A percentile compares a stretch with the other conserved stretches of the same genome.
These are phyloP conservation scores for Crenichthys baileyi DNA, from an alignment of 2,797 vertebrate species.

Conservation along the genomic window DNA sequence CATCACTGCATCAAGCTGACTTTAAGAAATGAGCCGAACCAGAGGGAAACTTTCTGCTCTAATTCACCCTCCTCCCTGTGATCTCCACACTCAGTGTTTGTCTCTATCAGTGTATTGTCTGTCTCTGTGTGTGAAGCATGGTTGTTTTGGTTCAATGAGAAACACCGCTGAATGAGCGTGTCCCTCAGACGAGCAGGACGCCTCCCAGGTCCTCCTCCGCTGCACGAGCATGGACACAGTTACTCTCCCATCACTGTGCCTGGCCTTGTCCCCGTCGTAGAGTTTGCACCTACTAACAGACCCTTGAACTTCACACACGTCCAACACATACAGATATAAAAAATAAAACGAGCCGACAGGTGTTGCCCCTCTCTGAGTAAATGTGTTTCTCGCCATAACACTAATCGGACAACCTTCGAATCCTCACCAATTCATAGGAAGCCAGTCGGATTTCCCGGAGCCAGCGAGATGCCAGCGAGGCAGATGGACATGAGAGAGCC, in stretches of 20 bases:
- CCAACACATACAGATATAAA: slow-evolving; percentile 39
- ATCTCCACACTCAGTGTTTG: slow-evolving; percentile 35
- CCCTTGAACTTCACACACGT: slow-evolving; percentile 66
- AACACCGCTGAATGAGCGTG: slow-evolving; percentile 58
- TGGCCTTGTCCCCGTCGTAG: slow-evolving; percentile 52
- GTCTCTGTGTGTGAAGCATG: slow-evolving; percentile 71
- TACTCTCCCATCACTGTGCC: slow-evolving; percentile 48
- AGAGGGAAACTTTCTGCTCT: slow-evolving; percentile 10
- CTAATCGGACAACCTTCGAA: slow-evolving; percentile 84
- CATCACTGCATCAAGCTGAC: slow-evolving; percentile 19
- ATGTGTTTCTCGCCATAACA: slow-evolving; percentile 71
- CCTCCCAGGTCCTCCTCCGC: slow-evolving; percentile 45
- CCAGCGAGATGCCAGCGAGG: slow-evolving; percentile 85
- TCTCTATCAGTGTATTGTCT: slow-evolving; percentile 70
- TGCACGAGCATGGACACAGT: slow-evolving; percentile 57
- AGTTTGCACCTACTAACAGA: slow-evolving; percentile 61
- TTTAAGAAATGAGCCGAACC: slow-evolving; percentile 4
- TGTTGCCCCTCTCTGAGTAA: slow-evolving; percentile 62
- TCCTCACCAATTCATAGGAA: slow-evolving; percentile 84
- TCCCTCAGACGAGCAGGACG: slow-evolving; percentile 59
- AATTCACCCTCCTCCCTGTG: slow-evolving; percentile 21
- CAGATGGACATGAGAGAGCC: slow-evolving; percentile 88
- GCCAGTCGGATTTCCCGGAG: slow-evolving; percentile 86
- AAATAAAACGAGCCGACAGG: slow-evolving; percentile 41
- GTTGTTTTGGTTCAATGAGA: slow-evolving; percentile 68